Evolutionary conservation across 2,888 invertebrate genomes (phyloP).

Genomic region (Nymphalis polychloros): DNA sequence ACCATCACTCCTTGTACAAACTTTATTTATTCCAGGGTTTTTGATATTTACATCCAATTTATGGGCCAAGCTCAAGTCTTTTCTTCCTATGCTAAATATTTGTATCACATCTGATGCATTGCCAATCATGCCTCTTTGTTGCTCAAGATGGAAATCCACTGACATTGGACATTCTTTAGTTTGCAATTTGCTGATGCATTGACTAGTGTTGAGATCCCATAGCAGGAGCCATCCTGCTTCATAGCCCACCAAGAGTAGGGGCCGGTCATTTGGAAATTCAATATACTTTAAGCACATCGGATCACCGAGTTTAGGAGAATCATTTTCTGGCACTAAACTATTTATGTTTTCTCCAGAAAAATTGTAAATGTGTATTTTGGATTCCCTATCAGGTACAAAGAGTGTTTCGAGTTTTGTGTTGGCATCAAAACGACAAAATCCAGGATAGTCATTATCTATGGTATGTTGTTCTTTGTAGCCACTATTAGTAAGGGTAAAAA

Average conservation of each 20-base stretch:
- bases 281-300: constrained; percentile 84
- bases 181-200: constrained; percentile 80
- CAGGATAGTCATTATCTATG: constrained; percentile 83
- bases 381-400: constrained; percentile 84
- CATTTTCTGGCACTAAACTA: constrained; percentile 61
- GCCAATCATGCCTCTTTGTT: constrained; percentile 86
- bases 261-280: constrained; percentile 73
- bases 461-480: constrained; percentile 82
- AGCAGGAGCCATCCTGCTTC: constrained; percentile 87
- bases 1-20: constrained; percentile 85
- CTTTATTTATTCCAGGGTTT: constrained; percentile 87
- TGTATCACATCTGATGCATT: constrained; percentile 84
- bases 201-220: constrained; percentile 86
- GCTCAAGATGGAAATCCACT: constrained; percentile 85
- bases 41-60: constrained; percentile 85
- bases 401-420: constrained; percentile 83
- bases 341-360: constrained; percentile 71
- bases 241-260: constrained; percentile 85
- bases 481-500: constrained; percentile 83
- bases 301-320: constrained; percentile 79
- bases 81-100: constrained; percentile 81
- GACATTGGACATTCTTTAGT: constrained; percentile 86
- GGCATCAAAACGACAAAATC: constrained; percentile 86
- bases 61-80: constrained; percentile 79
- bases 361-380: constrained; percentile 77